Evolutionary conservation across 2,888 invertebrate species (phyloP), one percentile per base, ranked within the genome.

Genomic region (Linnaemya tessellans): DNA sequence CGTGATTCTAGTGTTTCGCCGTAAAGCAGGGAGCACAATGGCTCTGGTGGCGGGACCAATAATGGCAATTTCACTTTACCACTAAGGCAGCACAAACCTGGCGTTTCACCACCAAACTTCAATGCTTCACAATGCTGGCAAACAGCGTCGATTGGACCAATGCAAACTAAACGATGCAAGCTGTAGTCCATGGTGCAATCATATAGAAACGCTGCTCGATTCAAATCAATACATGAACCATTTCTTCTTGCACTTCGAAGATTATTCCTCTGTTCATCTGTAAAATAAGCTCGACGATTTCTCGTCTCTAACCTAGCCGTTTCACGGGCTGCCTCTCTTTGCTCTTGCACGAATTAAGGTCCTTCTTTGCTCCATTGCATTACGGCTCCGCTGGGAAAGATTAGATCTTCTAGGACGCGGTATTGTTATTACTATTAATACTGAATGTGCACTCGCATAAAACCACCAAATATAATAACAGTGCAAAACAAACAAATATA

Each of bases 131-230:
- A 64, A 64, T 64, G 10, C 22, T 41, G 9, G 41, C 62, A 64
- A 18, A 64, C 41, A 41, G 41, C 62, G 20, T 22, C 49, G 25
- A 49, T 49, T 67, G 1, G 30, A 8, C 46, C 46, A 49, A 49
- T 30, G 13, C n/a, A 13, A 82, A 82, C 51, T 18, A 54, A 65
- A 78, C 70, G 60, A 83, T 81, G 78, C 67, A 49, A 84, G 82
- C 75, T 79, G 75, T 86, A 84, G 41, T 85, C 80, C 64, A 60
- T 79, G 70, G 38, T 78, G 78, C 82, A 84, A 80, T 84, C 80
- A 49, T 85, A 85, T 51, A 18, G 85, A 84, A 84, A 73, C 60
- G 80, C 84, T 80, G 56, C 77, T 85, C 84, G 82, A 80, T 83
- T 70, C 75, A 86, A 86, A 79, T 79, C 80, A 84, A 68, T 60